Evolutionary conservation across 2,888 invertebrate genomes (phyloP).

Genomic region (Philhelius pedissequus): DNA sequence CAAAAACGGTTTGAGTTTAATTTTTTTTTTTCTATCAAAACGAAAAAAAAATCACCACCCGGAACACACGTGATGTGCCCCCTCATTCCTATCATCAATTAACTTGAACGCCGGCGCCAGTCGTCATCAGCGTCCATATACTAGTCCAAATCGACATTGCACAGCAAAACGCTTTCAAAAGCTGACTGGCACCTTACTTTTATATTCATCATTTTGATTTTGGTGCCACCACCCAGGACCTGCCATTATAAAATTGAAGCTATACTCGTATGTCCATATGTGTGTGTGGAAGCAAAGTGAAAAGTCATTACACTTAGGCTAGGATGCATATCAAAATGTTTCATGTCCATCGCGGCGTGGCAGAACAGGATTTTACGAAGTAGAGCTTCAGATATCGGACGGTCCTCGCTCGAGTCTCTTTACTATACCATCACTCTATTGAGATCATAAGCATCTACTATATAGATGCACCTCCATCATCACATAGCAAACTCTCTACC

Average conservation of each 20-base stretch:
- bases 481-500: conserved; percentile 28
- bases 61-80: conserved; percentile 45
- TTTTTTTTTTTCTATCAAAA: conserved; percentile 35
- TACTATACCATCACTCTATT: conserved; percentile 12
- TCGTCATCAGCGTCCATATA: not conserved
- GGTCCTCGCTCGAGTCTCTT: not conserved
- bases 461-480: not conserved
- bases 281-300: conserved; percentile 34
- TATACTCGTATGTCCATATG: not conserved
- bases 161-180: not conserved
- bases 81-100: conserved; percentile 57
- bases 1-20: conserved; percentile 33
- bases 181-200: conserved; percentile 20
- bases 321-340: conserved; percentile 53
- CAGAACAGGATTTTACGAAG: conserved; percentile 18
- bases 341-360: conserved; percentile 42
- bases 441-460: conserved; percentile 31
- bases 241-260: not conserved
- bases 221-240: not conserved
- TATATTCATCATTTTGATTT: conserved; percentile 8
- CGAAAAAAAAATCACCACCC: not conserved
- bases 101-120: conserved; percentile 44
- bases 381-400: conserved; percentile 8
- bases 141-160: not conserved
- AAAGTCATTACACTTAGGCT: conserved; percentile 63